phyloP scores from a whole-genome alignment of 2,888 invertebrate genomes.

The Coronaproctus castanopsis region DNA sequence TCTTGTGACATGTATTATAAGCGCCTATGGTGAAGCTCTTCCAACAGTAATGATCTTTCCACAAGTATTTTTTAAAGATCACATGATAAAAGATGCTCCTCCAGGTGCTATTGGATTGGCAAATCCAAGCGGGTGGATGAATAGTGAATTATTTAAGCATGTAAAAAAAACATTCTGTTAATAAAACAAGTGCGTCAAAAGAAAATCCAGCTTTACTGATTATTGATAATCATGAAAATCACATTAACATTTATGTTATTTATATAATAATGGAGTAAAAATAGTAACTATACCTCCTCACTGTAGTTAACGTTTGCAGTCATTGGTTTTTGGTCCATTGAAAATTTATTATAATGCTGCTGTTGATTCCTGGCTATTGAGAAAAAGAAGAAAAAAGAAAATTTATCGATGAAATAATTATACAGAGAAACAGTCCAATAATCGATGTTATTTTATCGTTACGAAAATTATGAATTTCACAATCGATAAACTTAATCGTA shows the following conservation, averaged over 20 bases:
- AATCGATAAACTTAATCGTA: too few relatives aligned
- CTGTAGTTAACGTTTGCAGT: neutral
- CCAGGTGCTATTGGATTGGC: conserved; percentile 19
- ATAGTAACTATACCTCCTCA: neutral
- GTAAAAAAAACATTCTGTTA: conserved; percentile 1
- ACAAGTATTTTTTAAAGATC: conserved; percentile 20
- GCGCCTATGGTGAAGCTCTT: conserved; percentile 21
- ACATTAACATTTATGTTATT: neutral
- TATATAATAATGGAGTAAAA: neutral
- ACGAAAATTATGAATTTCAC: too few relatives aligned
- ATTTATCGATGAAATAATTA: too few relatives aligned
- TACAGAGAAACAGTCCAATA: too few relatives aligned
- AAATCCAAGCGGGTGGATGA: conserved; percentile 22
- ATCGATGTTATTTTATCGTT: too few relatives aligned
- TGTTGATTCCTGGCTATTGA: neutral
- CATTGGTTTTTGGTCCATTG: neutral
- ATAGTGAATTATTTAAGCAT: conserved; percentile 20
- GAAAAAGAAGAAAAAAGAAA: neutral
- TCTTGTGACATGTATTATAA: conserved; percentile 24
- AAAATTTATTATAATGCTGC: neutral
- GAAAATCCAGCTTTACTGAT: conserved; percentile 13
- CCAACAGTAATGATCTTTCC: conserved; percentile 19
- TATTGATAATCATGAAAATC: neutral
- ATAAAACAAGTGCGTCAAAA: neutral
- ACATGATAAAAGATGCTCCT: conserved; percentile 22